These are phyloP conservation scores for Argyresthia goedartella DNA, from an alignment of 2,888 invertebrate species.

Conservation along the genomic window DNA sequence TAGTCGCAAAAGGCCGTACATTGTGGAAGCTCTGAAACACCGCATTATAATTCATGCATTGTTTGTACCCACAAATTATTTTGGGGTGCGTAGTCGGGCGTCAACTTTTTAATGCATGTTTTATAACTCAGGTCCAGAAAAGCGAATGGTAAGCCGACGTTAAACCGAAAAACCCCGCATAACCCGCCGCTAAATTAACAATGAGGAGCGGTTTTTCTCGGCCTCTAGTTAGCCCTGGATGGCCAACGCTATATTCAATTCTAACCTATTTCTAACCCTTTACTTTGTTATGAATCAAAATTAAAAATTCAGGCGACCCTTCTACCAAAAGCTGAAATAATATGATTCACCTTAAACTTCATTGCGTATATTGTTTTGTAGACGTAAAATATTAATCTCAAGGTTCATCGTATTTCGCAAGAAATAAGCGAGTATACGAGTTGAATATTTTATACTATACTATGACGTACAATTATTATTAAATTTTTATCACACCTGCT, in stretches of 20 bases:
- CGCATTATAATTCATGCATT: too few species aligned
- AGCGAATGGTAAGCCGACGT: conserved; percentile 21
- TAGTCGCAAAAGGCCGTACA: background rate
- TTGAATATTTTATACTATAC: too few species aligned
- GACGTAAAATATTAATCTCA: too few species aligned
- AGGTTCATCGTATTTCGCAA: too few species aligned
- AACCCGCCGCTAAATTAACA: conserved; percentile 38
- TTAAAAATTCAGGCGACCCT: background rate
- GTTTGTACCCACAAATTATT: too few species aligned
- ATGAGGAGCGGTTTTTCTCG: conserved; percentile 25
- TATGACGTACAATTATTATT: too few species aligned
- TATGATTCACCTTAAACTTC: background rate
- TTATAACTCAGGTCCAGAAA: conserved; percentile 24
- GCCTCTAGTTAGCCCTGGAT: background rate
- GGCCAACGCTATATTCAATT: background rate
- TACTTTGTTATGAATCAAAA: background rate
- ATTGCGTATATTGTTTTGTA: background rate
- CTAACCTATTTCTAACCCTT: background rate
- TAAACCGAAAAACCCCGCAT: conserved; percentile 24
- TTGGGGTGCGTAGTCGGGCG: background rate
- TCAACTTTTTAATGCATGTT: conserved; percentile 32
- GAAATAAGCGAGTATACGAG: too few species aligned
- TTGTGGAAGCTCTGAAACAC: too few species aligned
- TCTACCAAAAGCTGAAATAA: background rate
- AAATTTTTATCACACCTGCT: too few species aligned